Evolutionary conservation across 2,113 vertebrate species (phyloP).

Genomic region (Tinamus guttatus): DNA sequence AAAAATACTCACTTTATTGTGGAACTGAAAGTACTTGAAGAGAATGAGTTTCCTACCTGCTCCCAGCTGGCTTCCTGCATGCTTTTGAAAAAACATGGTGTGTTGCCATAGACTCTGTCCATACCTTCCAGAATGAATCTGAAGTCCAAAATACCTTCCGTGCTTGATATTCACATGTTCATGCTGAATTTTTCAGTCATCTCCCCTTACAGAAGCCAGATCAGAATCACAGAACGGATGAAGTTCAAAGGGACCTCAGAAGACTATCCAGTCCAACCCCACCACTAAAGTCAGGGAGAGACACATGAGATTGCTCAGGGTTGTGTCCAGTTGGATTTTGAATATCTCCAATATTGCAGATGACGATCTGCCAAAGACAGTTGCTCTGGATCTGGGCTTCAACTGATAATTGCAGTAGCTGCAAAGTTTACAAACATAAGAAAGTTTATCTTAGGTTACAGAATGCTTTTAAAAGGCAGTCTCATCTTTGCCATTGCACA

Average conservation of each 20-base stretch:
- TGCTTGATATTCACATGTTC: not conserved
- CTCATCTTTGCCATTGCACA: not conserved
- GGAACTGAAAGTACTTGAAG: not conserved
- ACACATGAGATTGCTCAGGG: not conserved
- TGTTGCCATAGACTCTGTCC: not conserved
- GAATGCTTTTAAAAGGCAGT: not conserved
- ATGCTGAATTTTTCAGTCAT: not conserved
- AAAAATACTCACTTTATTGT: not conserved
- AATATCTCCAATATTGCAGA: not conserved
- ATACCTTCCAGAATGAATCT: not conserved
- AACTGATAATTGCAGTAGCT: not conserved
- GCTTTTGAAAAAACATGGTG: not conserved
- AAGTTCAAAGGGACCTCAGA: not conserved
- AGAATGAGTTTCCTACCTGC: not conserved
- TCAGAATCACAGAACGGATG: not conserved
- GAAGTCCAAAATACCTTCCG: not conserved
- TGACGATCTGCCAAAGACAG: not conserved
- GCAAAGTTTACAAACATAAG: not conserved
- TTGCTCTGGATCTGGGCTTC: not conserved
- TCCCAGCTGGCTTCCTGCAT: not conserved
- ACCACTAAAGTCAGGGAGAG: not conserved
- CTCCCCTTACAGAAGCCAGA: not conserved
- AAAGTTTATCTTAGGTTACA: not conserved
- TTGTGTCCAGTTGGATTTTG: not conserved
- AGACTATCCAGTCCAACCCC: not conserved